These are phyloP conservation scores for Eucidaris tribuloides DNA, from an alignment of 35 echinoderm and acorn worm species.

Conservation along the genomic window DNA sequence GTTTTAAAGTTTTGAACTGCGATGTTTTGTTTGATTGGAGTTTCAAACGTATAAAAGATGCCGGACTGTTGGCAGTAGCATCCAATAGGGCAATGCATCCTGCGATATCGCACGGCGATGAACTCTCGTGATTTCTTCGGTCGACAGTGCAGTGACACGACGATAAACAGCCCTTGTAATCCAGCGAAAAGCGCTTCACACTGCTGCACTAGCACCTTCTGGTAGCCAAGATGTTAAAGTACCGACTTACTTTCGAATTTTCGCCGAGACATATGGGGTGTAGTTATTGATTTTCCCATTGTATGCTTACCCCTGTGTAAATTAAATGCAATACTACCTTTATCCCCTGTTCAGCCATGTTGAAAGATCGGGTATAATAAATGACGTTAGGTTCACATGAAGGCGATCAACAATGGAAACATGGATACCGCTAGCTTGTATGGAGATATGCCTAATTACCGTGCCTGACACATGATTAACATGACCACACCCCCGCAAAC, in stretches of 20 bases:
- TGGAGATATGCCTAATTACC: slow-evolving; percentile 49
- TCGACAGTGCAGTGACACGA: background rate
- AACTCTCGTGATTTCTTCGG: too few species aligned
- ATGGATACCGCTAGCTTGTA: background rate
- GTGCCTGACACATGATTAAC: background rate
- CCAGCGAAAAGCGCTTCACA: background rate
- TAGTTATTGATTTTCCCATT: background rate
- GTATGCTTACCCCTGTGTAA: slow-evolving; percentile 9
- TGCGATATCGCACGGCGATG: too few species aligned
- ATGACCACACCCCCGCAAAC: too few species aligned
- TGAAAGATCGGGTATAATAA: slow-evolving; percentile 43
- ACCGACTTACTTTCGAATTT: background rate
- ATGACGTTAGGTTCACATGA: slow-evolving; percentile 56
- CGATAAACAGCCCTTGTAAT: background rate
- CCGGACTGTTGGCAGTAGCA: too few species aligned
- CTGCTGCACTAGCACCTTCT: background rate
- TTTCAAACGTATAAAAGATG: too few species aligned
- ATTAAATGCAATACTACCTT: background rate
- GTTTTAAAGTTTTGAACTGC: too few species aligned
- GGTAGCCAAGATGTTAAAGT: background rate
- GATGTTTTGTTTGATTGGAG: too few species aligned
- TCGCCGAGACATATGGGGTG: background rate
- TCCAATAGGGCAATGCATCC: too few species aligned
- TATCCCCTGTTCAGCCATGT: slow-evolving; percentile 58
- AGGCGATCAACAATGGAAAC: slow-evolving; percentile 1